Base-by-base conservation (phyloP, 2,888 invertebrate species). In the Hesperia comma region DNA sequence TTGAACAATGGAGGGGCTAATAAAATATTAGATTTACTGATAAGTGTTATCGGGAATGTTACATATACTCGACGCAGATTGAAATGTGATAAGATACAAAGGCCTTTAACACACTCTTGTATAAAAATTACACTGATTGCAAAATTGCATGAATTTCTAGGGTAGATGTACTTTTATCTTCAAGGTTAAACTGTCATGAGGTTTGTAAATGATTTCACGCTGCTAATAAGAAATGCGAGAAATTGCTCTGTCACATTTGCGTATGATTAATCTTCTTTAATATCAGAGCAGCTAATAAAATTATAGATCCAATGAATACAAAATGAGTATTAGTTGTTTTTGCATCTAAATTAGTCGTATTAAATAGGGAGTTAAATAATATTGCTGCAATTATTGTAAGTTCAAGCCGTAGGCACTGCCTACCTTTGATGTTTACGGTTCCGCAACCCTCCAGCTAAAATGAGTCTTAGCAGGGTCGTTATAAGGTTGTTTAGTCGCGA, bases 401-500 rank as follows among this genome's bases (percentile, higher is more conserved):
- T 81, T 76, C 72, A 78, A 77, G 85, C 79, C 79, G 89, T 91
- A 86, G 90, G 91, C 78, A 85, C 82, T 78, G 78, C 79, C 80
- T 81, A 80, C 80, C 80, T 85, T 83, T 82, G 81, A 84, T 78
- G 79, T 80, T 72, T 78, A 80, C 74, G 73, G 77, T 87, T 87
- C 89, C 82, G 86, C 86, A 87, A 87, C 88, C 88, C 88, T 84
- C 79, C 75, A 77, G 77, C 83, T 79, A 88, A 87, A 87, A 78
- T 85, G 77, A 87, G 79, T 81, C 84, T 87, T 86, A 85, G 82
- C 79, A 71, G 78, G 85, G 83, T 85, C 85, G 85, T 87, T 87
- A 89, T 90, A 89, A 90, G 85, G 88, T 85, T 89, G 88, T 80
- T 90, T 86, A 87, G 88, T 80, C 77, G 80, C 76, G 86, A 88